Evolutionary conservation across 2,797 vertebrate genomes (phyloP), one percentile per base, ranked within the genome.

Genomic region (Macropodus opercularis): DNA sequence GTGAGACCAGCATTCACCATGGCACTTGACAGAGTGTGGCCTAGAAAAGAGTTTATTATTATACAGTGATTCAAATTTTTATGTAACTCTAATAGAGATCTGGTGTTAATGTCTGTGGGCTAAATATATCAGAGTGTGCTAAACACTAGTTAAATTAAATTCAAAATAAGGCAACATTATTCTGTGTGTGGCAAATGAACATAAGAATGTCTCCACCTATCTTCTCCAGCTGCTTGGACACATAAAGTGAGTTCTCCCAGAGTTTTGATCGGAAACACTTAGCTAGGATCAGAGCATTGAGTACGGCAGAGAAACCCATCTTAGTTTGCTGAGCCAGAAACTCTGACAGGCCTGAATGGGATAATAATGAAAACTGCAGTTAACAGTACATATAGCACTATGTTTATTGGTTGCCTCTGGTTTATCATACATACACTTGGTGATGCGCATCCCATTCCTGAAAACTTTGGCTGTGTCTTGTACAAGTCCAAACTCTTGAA

Each of bases 151-250:
- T 15, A 11, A 3, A 46, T 4, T 44, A 31, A 15, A 2, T 17
- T 15, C 4, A 27, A 21, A 10, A 39, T 18, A 51, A 50, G 2
- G 36, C 18, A 50, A 2, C 3, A 15, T n/a, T 17, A 15, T 12
- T 18, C 13, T 22, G 18, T 17, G 15, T 40, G 27, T 11, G 13
- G 1, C 10, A 18, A 15, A 22, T 9, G 17, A 1, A 49, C 24
- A 55, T 2, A 5, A 17, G 2, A 40, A n/a, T 41, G 4, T 14
- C 34, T 89, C 9, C 85, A 98, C 97, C 98, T 76, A 99, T 99
- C 91, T 96, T 99, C 82, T 98, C 98, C 85, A 99, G 76, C 72
- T 99, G 98, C 85, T 94, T 99, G 67, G 96, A 97, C 58, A 99
- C 87, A 52, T 93, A 95, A 4, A 87, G 85, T 1, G 98, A 98